A percentile compares a stretch with the other conserved stretches of the same genome.
Conservation (phyloP, 2,113 vertebrate genomes). For the Synchiropus splendidus region DNA sequence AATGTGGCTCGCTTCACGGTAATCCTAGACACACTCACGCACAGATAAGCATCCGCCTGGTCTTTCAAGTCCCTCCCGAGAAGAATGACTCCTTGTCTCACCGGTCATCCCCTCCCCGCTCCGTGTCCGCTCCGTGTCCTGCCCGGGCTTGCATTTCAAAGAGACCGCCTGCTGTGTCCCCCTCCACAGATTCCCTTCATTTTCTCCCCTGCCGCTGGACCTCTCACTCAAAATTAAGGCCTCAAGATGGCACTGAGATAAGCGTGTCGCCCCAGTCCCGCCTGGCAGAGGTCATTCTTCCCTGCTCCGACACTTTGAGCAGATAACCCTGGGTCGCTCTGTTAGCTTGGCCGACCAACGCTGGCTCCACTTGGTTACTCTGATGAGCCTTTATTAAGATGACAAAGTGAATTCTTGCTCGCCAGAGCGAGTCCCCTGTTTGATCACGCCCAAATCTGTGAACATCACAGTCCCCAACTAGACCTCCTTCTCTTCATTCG, state of each 20-base stretch:
- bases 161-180: slow-evolving; percentile 34
- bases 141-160: slow-evolving; percentile 58
- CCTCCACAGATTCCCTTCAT: slow-evolving; percentile 1
- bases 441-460: slow-evolving; percentile 28
- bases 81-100: slow-evolving; percentile 56
- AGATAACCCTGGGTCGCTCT: slow-evolving; percentile 30
- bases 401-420: slow-evolving; percentile 59
- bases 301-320: slow-evolving; percentile 5
- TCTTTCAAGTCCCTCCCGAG: slow-evolving; percentile 11
- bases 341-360: slow-evolving; percentile 26
- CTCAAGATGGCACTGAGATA: slow-evolving; percentile 37
- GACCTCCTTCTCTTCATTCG: too few relatives aligned
- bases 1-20: slow-evolving; percentile 89
- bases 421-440: slow-evolving; percentile 25
- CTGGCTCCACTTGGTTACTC: slow-evolving; percentile 34
- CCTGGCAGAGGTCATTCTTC: slow-evolving; percentile 29
- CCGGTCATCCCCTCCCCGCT: slow-evolving; percentile 20
- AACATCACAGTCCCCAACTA: too few relatives aligned
- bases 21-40: slow-evolving; percentile 30
- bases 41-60: slow-evolving; percentile 37
- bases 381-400: slow-evolving; percentile 58
- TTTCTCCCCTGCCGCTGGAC: slow-evolving; percentile 15
- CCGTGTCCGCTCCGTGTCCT: slow-evolving; percentile 44
- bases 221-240: slow-evolving; percentile 20
- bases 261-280: background rate